Conservation (phyloP, 2,113 vertebrate species). For the Dolichotis patagonum region DNA sequence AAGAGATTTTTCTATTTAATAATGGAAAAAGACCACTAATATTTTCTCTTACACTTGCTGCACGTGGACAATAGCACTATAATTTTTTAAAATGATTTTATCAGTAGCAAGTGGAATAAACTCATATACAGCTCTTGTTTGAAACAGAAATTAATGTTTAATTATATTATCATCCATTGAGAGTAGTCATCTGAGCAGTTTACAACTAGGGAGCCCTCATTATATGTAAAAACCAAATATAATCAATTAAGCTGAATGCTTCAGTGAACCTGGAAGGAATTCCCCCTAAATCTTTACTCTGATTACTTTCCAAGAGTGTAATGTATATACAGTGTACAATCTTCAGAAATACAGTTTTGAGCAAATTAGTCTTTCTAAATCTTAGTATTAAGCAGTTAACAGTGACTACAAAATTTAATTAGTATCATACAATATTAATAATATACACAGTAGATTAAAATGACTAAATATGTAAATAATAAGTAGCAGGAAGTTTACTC, state of each 20-base stretch:
- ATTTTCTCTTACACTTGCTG: background rate
- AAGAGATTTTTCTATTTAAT: slow-evolving; percentile 11
- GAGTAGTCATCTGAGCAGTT: slow-evolving; percentile 61
- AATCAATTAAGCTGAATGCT: slow-evolving; percentile 76
- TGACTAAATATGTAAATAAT: background rate
- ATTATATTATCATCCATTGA: slow-evolving; percentile 65
- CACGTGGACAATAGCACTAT: background rate
- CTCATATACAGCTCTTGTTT: background rate
- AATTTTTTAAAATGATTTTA: slow-evolving; percentile 37
- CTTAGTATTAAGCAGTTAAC: background rate
- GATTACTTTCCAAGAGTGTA: slow-evolving; percentile 43
- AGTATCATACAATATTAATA: background rate
- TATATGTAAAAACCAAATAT: slow-evolving; percentile 56
- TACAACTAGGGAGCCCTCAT: slow-evolving; percentile 36
- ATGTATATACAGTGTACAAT: background rate
- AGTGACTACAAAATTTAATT: background rate
- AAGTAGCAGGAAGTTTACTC: background rate
- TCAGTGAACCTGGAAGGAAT: slow-evolving; percentile 61
- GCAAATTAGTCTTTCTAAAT: background rate
- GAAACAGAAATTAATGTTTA: slow-evolving; percentile 68
- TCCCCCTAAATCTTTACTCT: slow-evolving; percentile 61
- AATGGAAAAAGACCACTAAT: background rate
- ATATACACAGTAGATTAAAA: background rate
- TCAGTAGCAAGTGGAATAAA: background rate
- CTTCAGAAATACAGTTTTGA: background rate